Conservation (phyloP, 2,113 vertebrate species). For the Mus pahari region DNA sequence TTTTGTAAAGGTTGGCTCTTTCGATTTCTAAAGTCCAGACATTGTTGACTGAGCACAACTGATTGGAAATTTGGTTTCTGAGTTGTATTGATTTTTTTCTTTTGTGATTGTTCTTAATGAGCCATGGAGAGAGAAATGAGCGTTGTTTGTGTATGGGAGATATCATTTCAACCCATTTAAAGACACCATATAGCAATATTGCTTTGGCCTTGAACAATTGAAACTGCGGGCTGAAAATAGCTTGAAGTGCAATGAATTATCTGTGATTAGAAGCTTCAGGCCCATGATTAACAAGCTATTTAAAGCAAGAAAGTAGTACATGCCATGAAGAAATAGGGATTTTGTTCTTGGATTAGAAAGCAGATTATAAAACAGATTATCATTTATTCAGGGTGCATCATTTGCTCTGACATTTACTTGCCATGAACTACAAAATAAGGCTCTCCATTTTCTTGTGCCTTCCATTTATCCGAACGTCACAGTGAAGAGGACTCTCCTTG, state of each 20-base stretch:
- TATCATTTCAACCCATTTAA: conserved; percentile 45
- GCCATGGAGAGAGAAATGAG: not conserved
- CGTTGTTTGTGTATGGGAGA: not conserved
- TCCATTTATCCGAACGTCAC: conserved; percentile 1
- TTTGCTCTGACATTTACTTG: conserved; percentile 1
- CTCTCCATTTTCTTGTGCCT: not conserved
- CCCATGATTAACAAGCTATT: conserved; percentile 14
- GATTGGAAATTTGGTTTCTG: conserved; percentile 13
- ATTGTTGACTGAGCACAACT: not conserved
- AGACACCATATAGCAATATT: conserved; percentile 50
- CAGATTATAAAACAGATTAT: conserved; percentile 22
- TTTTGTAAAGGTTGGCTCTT: conserved; percentile 10
- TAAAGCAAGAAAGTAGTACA: conserved; percentile 27
- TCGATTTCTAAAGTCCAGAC: conserved; percentile 1
- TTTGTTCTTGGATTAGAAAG: conserved; percentile 37
- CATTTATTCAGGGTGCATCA: not conserved
- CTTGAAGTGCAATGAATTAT: conserved; percentile 8
- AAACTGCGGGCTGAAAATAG: conserved; percentile 54
- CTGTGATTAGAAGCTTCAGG: not conserved
- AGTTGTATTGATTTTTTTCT: conserved; percentile 41
- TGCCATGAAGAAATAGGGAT: not conserved
- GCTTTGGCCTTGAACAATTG: conserved; percentile 53
- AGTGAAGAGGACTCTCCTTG: conserved; percentile 2
- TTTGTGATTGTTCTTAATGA: conserved; percentile 32
- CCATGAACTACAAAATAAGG: not conserved